Conservation (phyloP, 2,113 vertebrate genomes). For the Petrocephalus zakoni region DNA sequence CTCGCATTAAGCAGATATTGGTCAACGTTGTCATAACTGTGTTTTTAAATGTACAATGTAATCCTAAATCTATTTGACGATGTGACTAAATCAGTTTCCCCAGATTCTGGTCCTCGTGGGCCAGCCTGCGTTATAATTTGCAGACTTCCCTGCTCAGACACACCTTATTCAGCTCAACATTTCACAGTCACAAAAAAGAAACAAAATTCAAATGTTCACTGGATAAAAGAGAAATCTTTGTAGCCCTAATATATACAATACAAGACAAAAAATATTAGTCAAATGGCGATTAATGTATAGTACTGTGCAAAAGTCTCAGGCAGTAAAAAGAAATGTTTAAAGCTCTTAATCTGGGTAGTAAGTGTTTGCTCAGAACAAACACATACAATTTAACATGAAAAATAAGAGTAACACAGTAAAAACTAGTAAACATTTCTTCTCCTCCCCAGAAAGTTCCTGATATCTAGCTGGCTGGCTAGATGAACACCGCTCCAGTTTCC, state of each 20-base stretch:
- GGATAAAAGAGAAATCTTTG: neutral
- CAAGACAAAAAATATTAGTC: neutral
- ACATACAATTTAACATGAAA: neutral
- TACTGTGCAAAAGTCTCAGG: neutral
- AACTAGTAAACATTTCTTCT: neutral
- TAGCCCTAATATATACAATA: neutral
- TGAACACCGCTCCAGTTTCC: neutral
- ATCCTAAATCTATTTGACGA: neutral
- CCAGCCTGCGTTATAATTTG: neutral
- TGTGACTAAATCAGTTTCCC: neutral
- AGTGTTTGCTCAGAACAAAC: neutral
- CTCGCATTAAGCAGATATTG: neutral
- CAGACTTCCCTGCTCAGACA: neutral
- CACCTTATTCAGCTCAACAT: neutral
- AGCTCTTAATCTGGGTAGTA: neutral
- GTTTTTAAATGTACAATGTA: neutral
- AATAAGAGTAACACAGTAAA: neutral
- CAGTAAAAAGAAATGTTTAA: neutral
- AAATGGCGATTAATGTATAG: neutral
- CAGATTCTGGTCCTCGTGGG: neutral
- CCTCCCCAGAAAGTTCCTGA: neutral
- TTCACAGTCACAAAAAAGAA: neutral
- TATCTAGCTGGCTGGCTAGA: neutral
- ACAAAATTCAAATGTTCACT: neutral
- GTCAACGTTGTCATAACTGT: neutral